phyloP scores from a whole-genome alignment of 2,113 vertebrate genomes.

The Xenus cinereus region DNA sequence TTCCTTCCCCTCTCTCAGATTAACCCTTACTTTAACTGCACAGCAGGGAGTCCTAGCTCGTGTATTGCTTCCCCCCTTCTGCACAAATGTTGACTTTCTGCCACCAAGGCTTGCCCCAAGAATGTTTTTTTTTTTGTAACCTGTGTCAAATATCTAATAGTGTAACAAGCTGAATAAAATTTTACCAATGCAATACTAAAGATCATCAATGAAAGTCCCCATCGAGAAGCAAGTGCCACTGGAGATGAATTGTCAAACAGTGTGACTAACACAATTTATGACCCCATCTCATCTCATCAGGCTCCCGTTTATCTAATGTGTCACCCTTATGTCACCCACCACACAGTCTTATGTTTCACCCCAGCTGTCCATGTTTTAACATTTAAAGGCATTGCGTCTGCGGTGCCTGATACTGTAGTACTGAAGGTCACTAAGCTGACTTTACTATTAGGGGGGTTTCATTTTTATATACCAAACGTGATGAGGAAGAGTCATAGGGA shows the following conservation, averaged over 20 bases:
- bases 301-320: constrained; percentile 58
- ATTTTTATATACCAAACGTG: constrained; percentile 25
- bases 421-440: constrained; percentile 64
- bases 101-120: background rate
- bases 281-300: constrained; percentile 42
- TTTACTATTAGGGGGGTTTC: constrained; percentile 45
- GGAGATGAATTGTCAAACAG: constrained; percentile 20
- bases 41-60: background rate
- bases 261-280: constrained; percentile 62
- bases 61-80: fast-evolving
- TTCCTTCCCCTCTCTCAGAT: background rate
- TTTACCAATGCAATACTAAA: background rate
- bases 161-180: background rate
- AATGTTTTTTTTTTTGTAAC: background rate
- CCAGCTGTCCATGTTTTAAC: constrained; percentile 69
- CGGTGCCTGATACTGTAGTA: constrained; percentile 41
- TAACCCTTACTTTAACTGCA: background rate
- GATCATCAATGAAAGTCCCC: background rate
- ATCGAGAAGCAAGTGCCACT: background rate
- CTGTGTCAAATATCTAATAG: background rate
- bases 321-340: constrained; percentile 19
- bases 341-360: constrained; percentile 67
- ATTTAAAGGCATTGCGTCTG: constrained; percentile 61
- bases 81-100: background rate
- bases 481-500: constrained; percentile 32